Evolutionary conservation across 2,888 invertebrate genomes (phyloP).

Genomic region (Melieria picta): DNA sequence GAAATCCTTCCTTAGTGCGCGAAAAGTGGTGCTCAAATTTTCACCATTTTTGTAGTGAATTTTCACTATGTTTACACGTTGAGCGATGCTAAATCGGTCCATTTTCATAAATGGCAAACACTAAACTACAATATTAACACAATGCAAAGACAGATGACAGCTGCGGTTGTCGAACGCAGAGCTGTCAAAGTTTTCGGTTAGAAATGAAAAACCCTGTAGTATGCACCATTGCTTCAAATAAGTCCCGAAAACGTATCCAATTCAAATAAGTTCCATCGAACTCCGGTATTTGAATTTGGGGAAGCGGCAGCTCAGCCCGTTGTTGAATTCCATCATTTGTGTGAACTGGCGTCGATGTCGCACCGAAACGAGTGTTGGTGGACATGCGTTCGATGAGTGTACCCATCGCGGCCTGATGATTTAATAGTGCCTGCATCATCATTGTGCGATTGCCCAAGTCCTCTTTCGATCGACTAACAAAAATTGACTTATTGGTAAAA

Average conservation of each 20-base stretch:
- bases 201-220: too few relatives aligned
- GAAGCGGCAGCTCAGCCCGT: background rate
- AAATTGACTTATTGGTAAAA: constrained; percentile 20
- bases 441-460: background rate
- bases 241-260: constrained; percentile 34
- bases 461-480: background rate
- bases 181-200: too few relatives aligned
- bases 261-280: constrained; percentile 30
- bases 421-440: constrained; percentile 23
- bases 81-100: too few relatives aligned
- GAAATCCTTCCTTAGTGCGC: too few relatives aligned
- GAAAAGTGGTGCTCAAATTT: too few relatives aligned
- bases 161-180: too few relatives aligned
- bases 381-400: constrained; percentile 20
- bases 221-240: constrained; percentile 34
- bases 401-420: constrained; percentile 22
- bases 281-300: constrained; percentile 31
- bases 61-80: too few relatives aligned
- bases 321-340: too few relatives aligned
- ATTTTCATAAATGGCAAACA: too few relatives aligned
- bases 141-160: too few relatives aligned
- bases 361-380: background rate
- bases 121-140: too few relatives aligned
- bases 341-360: background rate
- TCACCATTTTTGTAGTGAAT: too few relatives aligned